Evolutionary conservation across 1,140 invertebrate species (phyloP).

Genomic region (Xylocopa sonorina): DNA sequence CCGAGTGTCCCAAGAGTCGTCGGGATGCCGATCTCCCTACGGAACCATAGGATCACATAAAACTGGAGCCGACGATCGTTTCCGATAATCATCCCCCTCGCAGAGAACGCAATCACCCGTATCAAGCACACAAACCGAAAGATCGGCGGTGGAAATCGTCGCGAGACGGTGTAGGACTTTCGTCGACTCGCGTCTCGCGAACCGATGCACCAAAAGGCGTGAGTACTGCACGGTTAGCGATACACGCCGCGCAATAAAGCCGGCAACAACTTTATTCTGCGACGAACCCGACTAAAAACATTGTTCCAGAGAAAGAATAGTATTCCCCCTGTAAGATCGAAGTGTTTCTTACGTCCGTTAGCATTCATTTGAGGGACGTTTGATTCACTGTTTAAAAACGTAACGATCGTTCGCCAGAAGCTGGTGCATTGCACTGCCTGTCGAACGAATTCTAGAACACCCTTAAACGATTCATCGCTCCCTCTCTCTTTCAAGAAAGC

Average conservation of each 20-base stretch:
- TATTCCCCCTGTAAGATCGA: too few relatives aligned
- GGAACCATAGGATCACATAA: constrained; percentile 79
- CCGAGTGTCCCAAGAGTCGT: constrained; percentile 35
- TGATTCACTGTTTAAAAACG: too few relatives aligned
- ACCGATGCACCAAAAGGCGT: constrained; percentile 62
- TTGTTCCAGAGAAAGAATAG: neutral
- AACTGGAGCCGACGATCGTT: constrained; percentile 14
- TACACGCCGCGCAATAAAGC: neutral
- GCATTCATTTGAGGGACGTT: too few relatives aligned
- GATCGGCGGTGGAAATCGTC: constrained; percentile 29
- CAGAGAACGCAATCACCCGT: constrained; percentile 17
- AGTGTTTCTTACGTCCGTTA: too few relatives aligned
- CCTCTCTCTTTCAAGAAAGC: neutral
- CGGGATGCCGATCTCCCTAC: constrained; percentile 74
- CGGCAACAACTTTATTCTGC: neutral
- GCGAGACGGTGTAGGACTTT: constrained; percentile 28
- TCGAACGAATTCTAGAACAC: neutral
- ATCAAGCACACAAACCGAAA: constrained; percentile 1
- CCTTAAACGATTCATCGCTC: neutral
- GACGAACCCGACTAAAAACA: neutral
- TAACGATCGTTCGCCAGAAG: constrained; percentile 29
- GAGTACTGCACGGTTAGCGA: constrained; percentile 47
- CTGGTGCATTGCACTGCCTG: neutral
- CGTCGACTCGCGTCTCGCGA: constrained; percentile 30
- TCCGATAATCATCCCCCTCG: neutral